Base-by-base conservation (phyloP, 53 echinoderm and acorn worm species). In the Mesocentrotus franciscanus region DNA sequence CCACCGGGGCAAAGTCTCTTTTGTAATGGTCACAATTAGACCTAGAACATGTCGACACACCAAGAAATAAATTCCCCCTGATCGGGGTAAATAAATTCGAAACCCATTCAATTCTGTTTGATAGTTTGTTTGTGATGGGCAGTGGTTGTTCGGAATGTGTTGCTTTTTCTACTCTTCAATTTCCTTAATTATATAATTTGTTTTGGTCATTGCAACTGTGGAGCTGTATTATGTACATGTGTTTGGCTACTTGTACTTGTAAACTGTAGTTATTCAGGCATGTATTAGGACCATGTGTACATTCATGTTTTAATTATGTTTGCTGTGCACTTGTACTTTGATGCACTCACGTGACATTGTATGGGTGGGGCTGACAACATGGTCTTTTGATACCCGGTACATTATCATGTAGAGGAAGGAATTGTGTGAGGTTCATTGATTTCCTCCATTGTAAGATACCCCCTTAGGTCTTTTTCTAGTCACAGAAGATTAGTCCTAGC, bases 31-130 rank as follows among this genome's bases (percentile, higher is more conserved):
- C 58, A 87, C 56, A 87, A 58, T 57, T 29, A 22, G 42, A 39
- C 84, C 9, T 8, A 42, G 58, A 39, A 81, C 87, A 87, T 87
- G 56, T 87, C 87, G 26, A 87, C 58, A 87, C 87, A 87, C 18
- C 18, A 49, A 84, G 87, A 87, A 57, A 87, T 87, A 87, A n/a
- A 75, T 75, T 18, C 1, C 64, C 64, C 64, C 72, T n/a, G 72
- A 26, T n/a, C 0, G 29, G 18, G 26, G 18, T n/a, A 10, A 72
- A 27, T 72, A 29, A 72, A 26, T 76, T 32, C 4, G 4, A 16
- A 16, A 61, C 62, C 62, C 62, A 49, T 49, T 49, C 49, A 49
- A 49, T 49, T 68, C 68, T 68, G 26, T 68, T 68, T 68, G 68
- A 68, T 24, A 68, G 20, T 24, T 68, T 68, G 9, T 8, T 22